A percentile compares a stretch with the other conserved stretches of the same genome.
Conservation (phyloP, 2,888 invertebrate genomes). For the Sphaerophoria rueppellii region DNA sequence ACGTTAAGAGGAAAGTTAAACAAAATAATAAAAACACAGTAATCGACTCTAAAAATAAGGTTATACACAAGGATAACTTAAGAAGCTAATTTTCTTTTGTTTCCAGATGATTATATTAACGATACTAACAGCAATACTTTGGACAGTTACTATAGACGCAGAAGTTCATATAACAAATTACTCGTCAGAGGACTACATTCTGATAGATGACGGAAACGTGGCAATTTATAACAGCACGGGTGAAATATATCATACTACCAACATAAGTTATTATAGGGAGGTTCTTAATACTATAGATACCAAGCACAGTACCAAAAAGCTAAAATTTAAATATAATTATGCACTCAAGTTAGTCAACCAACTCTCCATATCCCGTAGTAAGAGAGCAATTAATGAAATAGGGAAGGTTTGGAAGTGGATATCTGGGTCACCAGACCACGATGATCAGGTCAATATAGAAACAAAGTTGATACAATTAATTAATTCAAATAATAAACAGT, state of each 20-base stretch:
- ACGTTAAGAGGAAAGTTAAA: slow-evolving; percentile 2
- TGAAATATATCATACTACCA: slow-evolving; percentile 6
- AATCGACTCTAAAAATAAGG: slow-evolving; percentile 9
- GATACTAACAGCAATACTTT: slow-evolving; percentile 8
- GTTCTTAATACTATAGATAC: slow-evolving; percentile 5
- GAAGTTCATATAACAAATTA: slow-evolving; percentile 4
- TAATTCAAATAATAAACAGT: slow-evolving; percentile 1
- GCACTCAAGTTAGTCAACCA: slow-evolving; percentile 4
- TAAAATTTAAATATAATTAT: slow-evolving; percentile 1
- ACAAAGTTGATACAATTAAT: not conserved
- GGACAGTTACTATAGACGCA: slow-evolving; percentile 2
- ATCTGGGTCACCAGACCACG: slow-evolving; percentile 6
- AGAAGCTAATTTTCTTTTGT: not conserved
- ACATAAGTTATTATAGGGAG: slow-evolving; percentile 3
- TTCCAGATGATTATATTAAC: slow-evolving; percentile 11
- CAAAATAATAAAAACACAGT: not conserved
- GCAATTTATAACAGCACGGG: not conserved
- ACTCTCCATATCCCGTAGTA: not conserved
- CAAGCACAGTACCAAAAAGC: not conserved
- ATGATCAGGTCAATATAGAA: not conserved
- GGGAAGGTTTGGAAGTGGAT: not conserved
- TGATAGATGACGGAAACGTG: not conserved
- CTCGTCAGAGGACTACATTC: slow-evolving; percentile 12
- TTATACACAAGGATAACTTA: slow-evolving; percentile 11
- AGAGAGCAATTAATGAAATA: not conserved